Conservation (phyloP, 1,140 invertebrate genomes). For the Drosophila watanabei region DNA sequence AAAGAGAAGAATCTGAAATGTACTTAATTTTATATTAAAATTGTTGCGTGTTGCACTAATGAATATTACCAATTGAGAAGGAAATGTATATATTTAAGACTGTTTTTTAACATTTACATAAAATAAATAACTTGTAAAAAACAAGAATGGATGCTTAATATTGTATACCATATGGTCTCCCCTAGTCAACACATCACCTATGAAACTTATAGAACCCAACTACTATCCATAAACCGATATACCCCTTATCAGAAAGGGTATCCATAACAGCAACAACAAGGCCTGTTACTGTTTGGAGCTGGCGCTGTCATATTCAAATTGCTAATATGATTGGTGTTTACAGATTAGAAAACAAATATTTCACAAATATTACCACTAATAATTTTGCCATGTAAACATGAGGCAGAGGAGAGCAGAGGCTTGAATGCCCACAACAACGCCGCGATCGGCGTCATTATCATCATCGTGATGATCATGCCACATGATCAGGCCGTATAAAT, state of each 20-base stretch:
- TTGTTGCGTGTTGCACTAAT: no score
- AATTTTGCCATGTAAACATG: conserved; percentile 76
- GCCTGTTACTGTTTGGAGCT: conserved; percentile 76
- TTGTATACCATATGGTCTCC: background rate
- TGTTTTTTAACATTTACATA: no score
- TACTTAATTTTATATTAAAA: no score
- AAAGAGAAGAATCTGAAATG: no score
- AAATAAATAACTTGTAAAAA: no score
- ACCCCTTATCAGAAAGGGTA: background rate
- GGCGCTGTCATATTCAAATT: conserved; percentile 85
- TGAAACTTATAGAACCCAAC: background rate
- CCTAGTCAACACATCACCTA: background rate
- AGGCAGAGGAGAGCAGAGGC: conserved; percentile 32
- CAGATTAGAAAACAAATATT: conserved; percentile 86
- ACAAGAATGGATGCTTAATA: no score
- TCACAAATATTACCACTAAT: conserved; percentile 85
- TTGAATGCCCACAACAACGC: conserved; percentile 25
- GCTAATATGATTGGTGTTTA: conserved; percentile 86
- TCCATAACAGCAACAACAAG: conserved; percentile 49
- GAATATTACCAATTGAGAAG: no score
- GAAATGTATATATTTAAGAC: no score
- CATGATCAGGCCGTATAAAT: conserved; percentile 70
- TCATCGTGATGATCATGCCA: conserved; percentile 49
- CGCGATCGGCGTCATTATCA: conserved; percentile 52
- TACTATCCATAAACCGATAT: background rate